Evolutionary conservation across 1,140 invertebrate genomes (phyloP).

Genomic region (Contarinia nasturtii): DNA sequence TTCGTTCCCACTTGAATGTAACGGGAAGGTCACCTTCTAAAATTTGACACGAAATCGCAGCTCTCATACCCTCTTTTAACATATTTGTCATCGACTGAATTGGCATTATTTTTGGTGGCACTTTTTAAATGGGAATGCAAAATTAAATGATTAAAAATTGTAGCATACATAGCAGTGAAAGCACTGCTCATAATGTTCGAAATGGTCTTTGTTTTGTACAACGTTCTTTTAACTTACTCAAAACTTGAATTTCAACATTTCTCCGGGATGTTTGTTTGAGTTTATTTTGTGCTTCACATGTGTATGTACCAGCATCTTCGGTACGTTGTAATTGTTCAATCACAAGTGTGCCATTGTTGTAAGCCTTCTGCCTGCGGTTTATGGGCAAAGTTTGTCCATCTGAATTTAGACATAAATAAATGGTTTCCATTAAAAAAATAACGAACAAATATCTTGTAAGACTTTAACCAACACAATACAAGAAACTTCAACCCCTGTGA

Average conservation of each 20-base stretch:
- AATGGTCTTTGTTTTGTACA: not conserved
- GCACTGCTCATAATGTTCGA: not conserved
- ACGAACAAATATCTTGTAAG: too few species aligned
- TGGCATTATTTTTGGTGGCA: slow-evolving; percentile 72
- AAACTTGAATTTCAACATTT: slow-evolving; percentile 67
- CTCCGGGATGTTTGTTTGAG: slow-evolving; percentile 59
- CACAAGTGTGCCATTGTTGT: slow-evolving; percentile 67
- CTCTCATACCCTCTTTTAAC: slow-evolving; percentile 75
- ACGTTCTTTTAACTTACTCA: slow-evolving; percentile 55
- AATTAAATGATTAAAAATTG: not conserved
- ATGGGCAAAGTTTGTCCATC: slow-evolving; percentile 65
- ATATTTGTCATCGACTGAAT: slow-evolving; percentile 63
- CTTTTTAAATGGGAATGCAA: slow-evolving; percentile 28
- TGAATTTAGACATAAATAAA: slow-evolving; percentile 12
- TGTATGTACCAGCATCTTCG: slow-evolving; percentile 68
- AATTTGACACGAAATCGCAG: slow-evolving; percentile 82
- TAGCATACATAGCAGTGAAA: not conserved
- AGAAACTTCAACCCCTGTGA: too few species aligned
- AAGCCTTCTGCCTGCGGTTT: slow-evolving; percentile 72
- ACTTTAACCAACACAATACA: too few species aligned
- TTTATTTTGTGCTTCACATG: slow-evolving; percentile 70
- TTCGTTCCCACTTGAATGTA: slow-evolving; percentile 67
- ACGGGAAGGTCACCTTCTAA: slow-evolving; percentile 87
- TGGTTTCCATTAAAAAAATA: too few species aligned
- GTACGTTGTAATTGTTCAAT: slow-evolving; percentile 61